Evolutionary conservation across 2,113 vertebrate species (phyloP).

Genomic region (Cygnus atratus): DNA sequence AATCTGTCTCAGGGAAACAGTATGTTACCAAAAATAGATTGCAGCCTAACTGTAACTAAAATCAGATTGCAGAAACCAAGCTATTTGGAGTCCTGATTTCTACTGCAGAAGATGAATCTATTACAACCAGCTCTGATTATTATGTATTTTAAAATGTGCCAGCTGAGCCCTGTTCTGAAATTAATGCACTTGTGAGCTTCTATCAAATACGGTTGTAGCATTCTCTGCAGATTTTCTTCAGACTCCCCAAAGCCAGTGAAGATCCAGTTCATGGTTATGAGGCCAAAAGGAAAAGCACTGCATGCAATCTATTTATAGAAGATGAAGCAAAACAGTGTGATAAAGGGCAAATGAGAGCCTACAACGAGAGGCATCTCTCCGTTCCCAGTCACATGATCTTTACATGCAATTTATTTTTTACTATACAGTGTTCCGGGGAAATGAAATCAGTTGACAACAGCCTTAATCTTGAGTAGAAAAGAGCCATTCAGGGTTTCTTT

Average conservation of each 20-base stretch:
- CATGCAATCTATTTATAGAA: constrained; percentile 65
- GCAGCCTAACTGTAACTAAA: constrained; percentile 74
- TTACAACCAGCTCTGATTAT: constrained; percentile 36
- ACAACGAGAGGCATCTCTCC: background rate
- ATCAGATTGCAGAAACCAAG: constrained; percentile 59
- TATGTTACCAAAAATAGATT: constrained; percentile 81
- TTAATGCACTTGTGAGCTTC: constrained; percentile 23
- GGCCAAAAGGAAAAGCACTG: constrained; percentile 58
- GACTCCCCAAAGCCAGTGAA: constrained; percentile 34
- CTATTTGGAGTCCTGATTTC: constrained; percentile 40
- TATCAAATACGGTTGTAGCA: background rate
- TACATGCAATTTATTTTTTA: constrained; percentile 20
- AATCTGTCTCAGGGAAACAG: constrained; percentile 72
- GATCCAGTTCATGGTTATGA: constrained; percentile 47
- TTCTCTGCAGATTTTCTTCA: constrained; percentile 28
- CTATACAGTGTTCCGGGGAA: background rate
- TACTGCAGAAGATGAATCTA: constrained; percentile 49
- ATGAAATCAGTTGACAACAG: constrained; percentile 16
- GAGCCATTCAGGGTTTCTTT: background rate
- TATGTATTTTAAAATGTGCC: constrained; percentile 15
- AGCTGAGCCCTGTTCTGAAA: constrained; percentile 1
- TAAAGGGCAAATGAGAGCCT: constrained; percentile 62
- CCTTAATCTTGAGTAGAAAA: background rate
- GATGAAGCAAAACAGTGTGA: constrained; percentile 54
- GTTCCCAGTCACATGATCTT: background rate